A percentile compares a stretch with the other conserved stretches of the same genome.
These are phyloP conservation scores for Bolinopsis microptera DNA, from an alignment of 37 sponge, comb jelly and placozoan species.

Conservation along the genomic window DNA sequence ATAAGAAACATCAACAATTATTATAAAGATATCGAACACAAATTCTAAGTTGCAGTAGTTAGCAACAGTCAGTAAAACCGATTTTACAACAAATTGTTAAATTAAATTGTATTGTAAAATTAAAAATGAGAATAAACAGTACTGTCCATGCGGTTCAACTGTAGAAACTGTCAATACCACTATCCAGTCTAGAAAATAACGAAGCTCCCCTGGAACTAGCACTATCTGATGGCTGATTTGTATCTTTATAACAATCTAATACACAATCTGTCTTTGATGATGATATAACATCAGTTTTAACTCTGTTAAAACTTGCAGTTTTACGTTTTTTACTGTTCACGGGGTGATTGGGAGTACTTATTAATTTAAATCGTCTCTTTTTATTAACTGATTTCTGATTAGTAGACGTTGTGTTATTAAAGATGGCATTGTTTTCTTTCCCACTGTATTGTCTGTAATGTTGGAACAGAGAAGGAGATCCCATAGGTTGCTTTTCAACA, in stretches of 20 bases:
- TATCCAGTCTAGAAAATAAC: not conserved
- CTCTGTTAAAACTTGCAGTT: not conserved
- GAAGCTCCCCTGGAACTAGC: not conserved
- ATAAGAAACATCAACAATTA: too few relatives aligned
- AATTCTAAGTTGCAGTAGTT: too few relatives aligned
- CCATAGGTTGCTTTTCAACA: too few relatives aligned
- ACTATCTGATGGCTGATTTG: not conserved
- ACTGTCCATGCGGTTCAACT: too few relatives aligned
- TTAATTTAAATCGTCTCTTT: not conserved
- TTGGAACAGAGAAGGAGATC: too few relatives aligned
- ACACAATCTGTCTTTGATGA: not conserved
- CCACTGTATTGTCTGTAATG: not conserved
- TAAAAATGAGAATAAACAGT: too few relatives aligned
- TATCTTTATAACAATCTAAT: not conserved
- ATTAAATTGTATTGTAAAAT: too few relatives aligned
- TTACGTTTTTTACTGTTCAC: not conserved
- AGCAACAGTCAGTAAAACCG: too few relatives aligned
- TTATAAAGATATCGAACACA: too few relatives aligned
- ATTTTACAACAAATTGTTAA: too few relatives aligned
- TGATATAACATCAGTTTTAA: not conserved
- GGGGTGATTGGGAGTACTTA: not conserved
- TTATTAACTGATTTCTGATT: not conserved
- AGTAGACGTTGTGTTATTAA: not conserved
- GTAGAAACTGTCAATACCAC: not conserved
- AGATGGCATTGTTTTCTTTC: not conserved